Evolutionary conservation across 2,888 invertebrate species (phyloP), one percentile per base, ranked within the genome.

Genomic region (Andrena fulva): DNA sequence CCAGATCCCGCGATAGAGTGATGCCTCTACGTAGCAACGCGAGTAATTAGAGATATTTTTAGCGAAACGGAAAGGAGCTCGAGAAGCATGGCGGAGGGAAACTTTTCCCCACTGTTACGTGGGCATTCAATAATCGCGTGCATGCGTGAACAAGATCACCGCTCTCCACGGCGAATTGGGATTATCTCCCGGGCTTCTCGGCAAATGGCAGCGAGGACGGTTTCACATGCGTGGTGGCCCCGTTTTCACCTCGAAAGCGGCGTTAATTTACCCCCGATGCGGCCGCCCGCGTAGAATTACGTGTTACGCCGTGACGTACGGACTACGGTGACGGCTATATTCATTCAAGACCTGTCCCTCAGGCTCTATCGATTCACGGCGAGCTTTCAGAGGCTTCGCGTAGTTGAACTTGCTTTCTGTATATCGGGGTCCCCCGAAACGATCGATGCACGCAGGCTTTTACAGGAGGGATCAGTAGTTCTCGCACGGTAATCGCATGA

Each of bases 361-460:
- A 68, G 73, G 64, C 72, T 77, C 83, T 88, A 90, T 90, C 85
- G 90, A 90, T 90, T 90, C 76, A 75, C 80, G 68, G 29, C 35
- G 82, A 82, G 85, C 75, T 89, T 89, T 82, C 89, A 79, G 85
- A 75, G 56, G 89, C 88, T 90, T 89, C 89, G 50, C 73, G 29
- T 73, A 67, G 85, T 56, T 84, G 85, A 88, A 87, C 88, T 85
- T 85, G 84, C 70, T 73, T 77, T 64, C 62, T 20, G 67, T 73
- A 59, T 35, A 59, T 35, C 10, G 29, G 29, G 62, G 31, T 54
- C n/a, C 50, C 67, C 52, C 42, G 27, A 60, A 52, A 69, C 68
- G 24, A 16, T 85, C 64, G 63, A 64, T 66, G 71, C 67, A n/a
- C 64, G 62, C 10, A 71, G 31, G 29, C 24, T 66, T 59, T 56